These are phyloP conservation scores for Sylvicola fuscatus DNA, from an alignment of 2,888 invertebrate species.

Conservation along the genomic window DNA sequence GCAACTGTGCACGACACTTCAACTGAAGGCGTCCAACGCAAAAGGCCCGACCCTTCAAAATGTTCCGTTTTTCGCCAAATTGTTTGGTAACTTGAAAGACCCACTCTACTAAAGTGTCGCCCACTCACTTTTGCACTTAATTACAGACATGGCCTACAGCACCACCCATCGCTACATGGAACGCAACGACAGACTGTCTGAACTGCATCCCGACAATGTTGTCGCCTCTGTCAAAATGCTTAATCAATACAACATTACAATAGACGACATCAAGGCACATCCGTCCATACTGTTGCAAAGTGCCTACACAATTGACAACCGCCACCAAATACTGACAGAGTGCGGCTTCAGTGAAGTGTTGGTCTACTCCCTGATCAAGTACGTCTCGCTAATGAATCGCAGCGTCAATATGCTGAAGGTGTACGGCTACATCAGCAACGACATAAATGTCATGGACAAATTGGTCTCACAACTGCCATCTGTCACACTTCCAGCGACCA, in stretches of 20 bases:
- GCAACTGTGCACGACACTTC: too few species aligned
- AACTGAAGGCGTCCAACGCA: too few species aligned
- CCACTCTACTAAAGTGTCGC: too few species aligned
- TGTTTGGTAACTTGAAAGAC: too few species aligned
- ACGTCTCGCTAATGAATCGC: conserved; percentile 17
- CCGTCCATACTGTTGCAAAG: conserved; percentile 35
- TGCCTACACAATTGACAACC: conserved; percentile 35
- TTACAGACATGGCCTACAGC: too few species aligned
- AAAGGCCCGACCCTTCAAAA: too few species aligned
- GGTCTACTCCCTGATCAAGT: conserved; percentile 24
- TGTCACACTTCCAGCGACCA: background rate
- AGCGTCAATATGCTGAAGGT: conserved; percentile 23
- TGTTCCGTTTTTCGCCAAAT: too few species aligned
- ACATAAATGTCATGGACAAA: conserved; percentile 18
- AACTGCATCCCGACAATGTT: conserved; percentile 12
- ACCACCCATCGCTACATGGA: too few species aligned
- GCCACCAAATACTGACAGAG: conserved; percentile 37
- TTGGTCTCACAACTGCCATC: conserved; percentile 1
- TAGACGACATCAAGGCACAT: conserved; percentile 30
- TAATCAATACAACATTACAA: conserved; percentile 22
- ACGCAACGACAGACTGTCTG: too few species aligned
- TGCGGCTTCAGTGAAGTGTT: conserved; percentile 30
- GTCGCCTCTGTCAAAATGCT: conserved; percentile 13
- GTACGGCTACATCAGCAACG: conserved; percentile 17
- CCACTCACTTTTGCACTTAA: too few species aligned